phyloP scores from a whole-genome alignment of 2,113 vertebrate genomes.

The Strix aluco region DNA sequence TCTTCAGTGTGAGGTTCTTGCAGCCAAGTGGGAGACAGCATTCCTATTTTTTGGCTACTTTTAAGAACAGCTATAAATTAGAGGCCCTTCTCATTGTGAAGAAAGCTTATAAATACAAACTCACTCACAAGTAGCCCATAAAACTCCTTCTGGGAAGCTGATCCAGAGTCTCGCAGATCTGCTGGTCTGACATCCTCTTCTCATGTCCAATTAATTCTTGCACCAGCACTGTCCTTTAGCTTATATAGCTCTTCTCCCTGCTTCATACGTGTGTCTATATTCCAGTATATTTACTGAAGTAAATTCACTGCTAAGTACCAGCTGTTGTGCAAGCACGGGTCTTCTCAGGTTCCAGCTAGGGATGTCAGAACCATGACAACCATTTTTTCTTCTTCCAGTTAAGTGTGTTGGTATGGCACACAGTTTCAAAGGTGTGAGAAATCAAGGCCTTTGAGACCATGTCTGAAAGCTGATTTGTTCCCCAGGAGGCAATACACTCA shows the following conservation, averaged over 20 bases:
- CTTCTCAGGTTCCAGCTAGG: background rate
- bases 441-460: background rate
- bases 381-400: background rate
- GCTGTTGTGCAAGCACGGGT: background rate
- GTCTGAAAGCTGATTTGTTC: background rate
- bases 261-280: background rate
- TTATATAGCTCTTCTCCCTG: background rate
- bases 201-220: background rate
- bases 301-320: background rate
- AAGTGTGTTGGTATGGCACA: background rate
- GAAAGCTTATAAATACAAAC: background rate
- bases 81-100: background rate
- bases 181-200: background rate
- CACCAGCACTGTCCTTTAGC: background rate
- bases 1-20: background rate
- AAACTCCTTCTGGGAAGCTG: background rate
- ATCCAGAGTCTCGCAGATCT: background rate
- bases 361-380: background rate
- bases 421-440: background rate
- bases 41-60: background rate
- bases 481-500: background rate
- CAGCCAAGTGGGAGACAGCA: background rate
- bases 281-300: background rate
- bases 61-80: background rate
- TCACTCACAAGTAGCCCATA: background rate